Evolutionary conservation across 2,113 vertebrate species (phyloP).

Genomic region (Cyanocitta stelleri): DNA sequence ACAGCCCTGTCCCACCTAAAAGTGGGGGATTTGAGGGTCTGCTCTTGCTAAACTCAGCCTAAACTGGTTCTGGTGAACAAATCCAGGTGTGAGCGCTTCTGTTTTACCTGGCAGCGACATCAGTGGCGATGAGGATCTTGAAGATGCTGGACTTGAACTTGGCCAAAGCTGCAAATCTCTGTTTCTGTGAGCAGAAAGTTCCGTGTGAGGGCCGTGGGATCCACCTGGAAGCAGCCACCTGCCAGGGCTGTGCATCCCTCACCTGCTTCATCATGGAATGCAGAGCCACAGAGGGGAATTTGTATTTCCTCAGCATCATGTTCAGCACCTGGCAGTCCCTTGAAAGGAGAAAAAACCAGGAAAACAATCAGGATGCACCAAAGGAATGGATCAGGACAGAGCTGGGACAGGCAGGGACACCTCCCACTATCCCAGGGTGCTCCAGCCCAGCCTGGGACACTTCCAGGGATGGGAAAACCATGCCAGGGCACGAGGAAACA

Average conservation of each 20-base stretch:
- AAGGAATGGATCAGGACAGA: background rate
- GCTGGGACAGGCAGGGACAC: background rate
- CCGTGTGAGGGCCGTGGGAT: rapidly evolving
- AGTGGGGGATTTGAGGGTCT: rapidly evolving
- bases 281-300: conserved; percentile 83
- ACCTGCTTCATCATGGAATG: conserved; percentile 99
- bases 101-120: conserved; percentile 87
- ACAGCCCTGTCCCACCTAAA: background rate
- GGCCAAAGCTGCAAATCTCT: conserved; percentile 88
- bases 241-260: background rate
- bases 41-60: background rate
- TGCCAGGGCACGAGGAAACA: rapidly evolving
- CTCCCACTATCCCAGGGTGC: rapidly evolving
- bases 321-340: conserved; percentile 91
- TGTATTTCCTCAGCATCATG: conserved; percentile 91
- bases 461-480: no score
- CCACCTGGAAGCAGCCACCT: background rate
- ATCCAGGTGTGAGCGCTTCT: rapidly evolving
- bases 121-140: conserved; percentile 92
- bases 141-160: conserved; percentile 96
- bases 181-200: conserved; percentile 65
- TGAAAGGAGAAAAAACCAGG: background rate
- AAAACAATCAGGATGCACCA: rapidly evolving
- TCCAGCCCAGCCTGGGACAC: no score
- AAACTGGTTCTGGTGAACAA: background rate